These are phyloP conservation scores for Epirrhoe tristata DNA, from an alignment of 2,888 invertebrate genomes.

Conservation along the genomic window DNA sequence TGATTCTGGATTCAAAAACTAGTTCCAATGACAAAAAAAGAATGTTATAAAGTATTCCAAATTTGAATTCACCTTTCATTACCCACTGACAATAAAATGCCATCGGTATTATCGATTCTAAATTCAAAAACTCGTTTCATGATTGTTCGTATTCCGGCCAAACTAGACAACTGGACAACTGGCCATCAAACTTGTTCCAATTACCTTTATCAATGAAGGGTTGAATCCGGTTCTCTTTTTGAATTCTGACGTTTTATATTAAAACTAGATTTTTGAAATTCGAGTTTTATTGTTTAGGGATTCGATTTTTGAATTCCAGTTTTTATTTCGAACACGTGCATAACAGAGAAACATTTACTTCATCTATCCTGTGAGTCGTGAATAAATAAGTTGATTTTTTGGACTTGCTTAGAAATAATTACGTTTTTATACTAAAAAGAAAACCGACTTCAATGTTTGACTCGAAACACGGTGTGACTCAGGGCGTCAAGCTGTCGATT, in stretches of 20 bases:
- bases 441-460: too few species aligned
- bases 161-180: conserved; percentile 31
- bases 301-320: conserved; percentile 11
- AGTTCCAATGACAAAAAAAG: too few species aligned
- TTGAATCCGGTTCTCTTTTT: conserved; percentile 37
- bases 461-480: too few species aligned
- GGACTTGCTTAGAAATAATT: too few species aligned
- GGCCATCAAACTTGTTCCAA: conserved; percentile 33
- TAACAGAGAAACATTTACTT: neutral
- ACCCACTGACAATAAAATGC: neutral
- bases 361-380: neutral
- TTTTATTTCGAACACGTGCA: conserved; percentile 33
- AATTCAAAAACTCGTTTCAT: conserved; percentile 21
- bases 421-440: too few species aligned
- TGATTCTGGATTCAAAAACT: too few species aligned
- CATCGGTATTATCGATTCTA: conserved; percentile 8
- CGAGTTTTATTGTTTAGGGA: conserved; percentile 12
- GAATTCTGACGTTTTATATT: conserved; percentile 28
- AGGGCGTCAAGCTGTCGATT: too few species aligned
- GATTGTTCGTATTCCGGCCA: conserved; percentile 24
- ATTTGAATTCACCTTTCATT: neutral
- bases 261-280: conserved; percentile 37
- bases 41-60: too few species aligned
- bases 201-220: conserved; percentile 31
- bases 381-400: too few species aligned